A percentile compares a stretch with the other conserved stretches of the same genome.
These are phyloP conservation scores for Canis aureus DNA, from an alignment of 2,113 vertebrate species.

Conservation along the genomic window DNA sequence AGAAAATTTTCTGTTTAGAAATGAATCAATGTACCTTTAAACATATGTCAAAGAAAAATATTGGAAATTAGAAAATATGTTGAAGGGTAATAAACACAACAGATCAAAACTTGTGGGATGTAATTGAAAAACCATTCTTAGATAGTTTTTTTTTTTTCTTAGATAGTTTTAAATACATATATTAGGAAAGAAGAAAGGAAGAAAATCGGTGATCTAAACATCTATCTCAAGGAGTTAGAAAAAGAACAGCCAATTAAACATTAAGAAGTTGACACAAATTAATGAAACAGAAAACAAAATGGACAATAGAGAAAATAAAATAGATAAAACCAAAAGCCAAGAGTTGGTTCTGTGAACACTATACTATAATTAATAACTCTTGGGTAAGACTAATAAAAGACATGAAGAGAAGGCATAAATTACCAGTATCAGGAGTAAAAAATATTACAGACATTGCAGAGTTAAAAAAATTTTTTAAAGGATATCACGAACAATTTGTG, in stretches of 20 bases:
- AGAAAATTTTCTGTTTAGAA: neutral
- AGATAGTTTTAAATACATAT: neutral
- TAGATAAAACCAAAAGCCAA: neutral
- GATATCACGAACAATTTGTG: neutral
- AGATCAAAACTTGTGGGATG: neutral
- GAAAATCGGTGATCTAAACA: neutral
- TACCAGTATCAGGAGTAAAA: neutral
- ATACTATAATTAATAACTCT: neutral
- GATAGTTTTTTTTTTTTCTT: neutral
- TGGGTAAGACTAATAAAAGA: neutral
- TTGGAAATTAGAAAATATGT: neutral
- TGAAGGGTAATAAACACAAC: neutral
- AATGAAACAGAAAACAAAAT: slow-evolving; percentile 26
- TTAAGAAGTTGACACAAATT: neutral
- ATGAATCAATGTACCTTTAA: neutral
- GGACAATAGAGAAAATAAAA: neutral
- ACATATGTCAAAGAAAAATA: neutral
- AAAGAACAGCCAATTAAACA: neutral
- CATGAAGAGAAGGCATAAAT: neutral
- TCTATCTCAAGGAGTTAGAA: neutral
- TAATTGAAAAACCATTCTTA: neutral
- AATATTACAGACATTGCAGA: neutral
- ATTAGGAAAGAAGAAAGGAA: neutral
- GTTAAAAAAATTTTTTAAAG: neutral
- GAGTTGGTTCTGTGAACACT: neutral